phyloP scores from a whole-genome alignment of 2,113 vertebrate genomes.

The Eptatretus burgeri region DNA sequence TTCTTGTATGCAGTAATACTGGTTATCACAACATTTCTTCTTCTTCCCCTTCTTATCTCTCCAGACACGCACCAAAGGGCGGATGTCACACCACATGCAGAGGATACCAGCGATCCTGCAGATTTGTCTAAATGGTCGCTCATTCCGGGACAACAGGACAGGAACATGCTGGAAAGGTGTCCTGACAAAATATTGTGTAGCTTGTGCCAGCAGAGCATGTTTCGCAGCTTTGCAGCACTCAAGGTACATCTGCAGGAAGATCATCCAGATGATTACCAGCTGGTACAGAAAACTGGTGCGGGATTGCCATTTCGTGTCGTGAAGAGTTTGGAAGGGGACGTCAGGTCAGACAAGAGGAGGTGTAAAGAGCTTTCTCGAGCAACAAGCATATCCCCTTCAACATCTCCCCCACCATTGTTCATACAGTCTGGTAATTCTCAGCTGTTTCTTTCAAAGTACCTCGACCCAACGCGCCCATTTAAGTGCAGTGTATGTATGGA shows the following conservation, averaged over 20 bases:
- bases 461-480: conserved; percentile 26
- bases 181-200: not conserved
- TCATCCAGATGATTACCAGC: not conserved
- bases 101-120: too few species aligned
- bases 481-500: conserved; percentile 52
- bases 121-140: too few species aligned
- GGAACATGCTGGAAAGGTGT: too few species aligned
- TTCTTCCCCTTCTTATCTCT: too few species aligned
- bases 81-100: too few species aligned
- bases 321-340: conserved; percentile 11
- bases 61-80: too few species aligned
- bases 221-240: not conserved
- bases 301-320: conserved; percentile 1
- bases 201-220: not conserved
- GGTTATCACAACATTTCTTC: too few species aligned
- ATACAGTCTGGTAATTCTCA: conserved; percentile 13
- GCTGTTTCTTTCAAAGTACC: conserved; percentile 22
- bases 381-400: not conserved
- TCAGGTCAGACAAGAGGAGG: conserved; percentile 10
- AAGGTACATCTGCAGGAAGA: not conserved
- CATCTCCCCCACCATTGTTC: not conserved
- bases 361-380: conserved; percentile 12
- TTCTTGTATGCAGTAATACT: too few species aligned
- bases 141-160: too few species aligned
- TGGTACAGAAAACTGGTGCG: not conserved